Conservation (phyloP, 2,113 vertebrate genomes). For the Anser cygnoides region DNA sequence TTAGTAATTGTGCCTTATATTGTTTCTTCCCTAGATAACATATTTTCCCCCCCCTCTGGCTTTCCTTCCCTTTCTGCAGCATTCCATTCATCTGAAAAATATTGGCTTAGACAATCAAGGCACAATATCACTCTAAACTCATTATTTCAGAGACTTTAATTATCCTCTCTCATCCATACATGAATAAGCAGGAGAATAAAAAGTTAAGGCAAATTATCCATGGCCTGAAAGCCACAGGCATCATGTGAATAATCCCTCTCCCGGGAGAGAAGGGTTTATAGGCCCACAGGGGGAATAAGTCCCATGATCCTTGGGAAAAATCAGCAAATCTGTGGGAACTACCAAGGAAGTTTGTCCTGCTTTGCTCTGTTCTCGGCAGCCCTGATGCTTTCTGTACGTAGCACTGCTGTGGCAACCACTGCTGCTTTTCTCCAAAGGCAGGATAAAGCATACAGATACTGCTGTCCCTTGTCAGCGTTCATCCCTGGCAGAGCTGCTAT, state of each 20-base stretch:
- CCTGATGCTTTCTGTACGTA: background rate
- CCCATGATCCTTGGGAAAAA: background rate
- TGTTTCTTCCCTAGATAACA: conserved; percentile 12
- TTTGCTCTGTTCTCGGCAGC: background rate
- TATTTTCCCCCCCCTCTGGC: background rate
- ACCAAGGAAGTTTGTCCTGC: background rate
- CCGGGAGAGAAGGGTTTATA: background rate
- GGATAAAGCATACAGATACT: background rate
- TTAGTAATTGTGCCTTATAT: background rate
- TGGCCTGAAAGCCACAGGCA: background rate
- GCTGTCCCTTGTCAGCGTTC: background rate
- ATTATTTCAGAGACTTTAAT: conserved; percentile 50
- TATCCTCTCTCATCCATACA: background rate
- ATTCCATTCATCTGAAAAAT: conserved; percentile 32
- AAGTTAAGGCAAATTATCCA: conserved; percentile 1
- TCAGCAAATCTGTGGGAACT: background rate
- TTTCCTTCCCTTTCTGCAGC: background rate
- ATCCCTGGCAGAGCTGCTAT: fast-evolving
- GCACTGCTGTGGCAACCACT: background rate
- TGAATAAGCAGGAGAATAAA: background rate
- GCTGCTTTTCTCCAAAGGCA: background rate
- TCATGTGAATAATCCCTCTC: background rate
- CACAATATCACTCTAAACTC: conserved; percentile 32
- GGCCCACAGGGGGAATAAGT: background rate
- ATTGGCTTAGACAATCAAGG: conserved; percentile 16